phyloP scores from a whole-genome alignment of 2,888 invertebrate genomes.

The Dermolepida albohirtum region DNA sequence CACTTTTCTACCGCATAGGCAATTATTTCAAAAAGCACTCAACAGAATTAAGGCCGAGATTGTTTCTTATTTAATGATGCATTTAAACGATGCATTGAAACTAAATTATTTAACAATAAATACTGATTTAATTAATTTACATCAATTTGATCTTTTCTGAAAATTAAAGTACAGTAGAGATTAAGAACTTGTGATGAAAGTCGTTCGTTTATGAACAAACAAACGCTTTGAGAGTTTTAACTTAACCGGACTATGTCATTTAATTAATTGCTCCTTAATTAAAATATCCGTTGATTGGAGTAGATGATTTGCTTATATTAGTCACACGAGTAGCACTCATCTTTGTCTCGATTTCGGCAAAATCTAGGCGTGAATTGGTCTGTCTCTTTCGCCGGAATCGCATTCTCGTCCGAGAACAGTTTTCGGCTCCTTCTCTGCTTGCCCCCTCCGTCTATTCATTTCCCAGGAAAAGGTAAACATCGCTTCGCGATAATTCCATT shows the following conservation, averaged over 20 bases:
- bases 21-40: no score
- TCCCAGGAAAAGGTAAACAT: constrained; percentile 59
- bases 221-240: constrained; percentile 8
- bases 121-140: no score
- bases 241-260: constrained; percentile 57
- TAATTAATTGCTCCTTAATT: constrained; percentile 62
- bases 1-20: no score
- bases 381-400: constrained; percentile 29
- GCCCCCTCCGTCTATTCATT: constrained; percentile 45
- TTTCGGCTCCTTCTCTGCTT: constrained; percentile 38
- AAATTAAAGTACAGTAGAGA: no score
- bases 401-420: constrained; percentile 27
- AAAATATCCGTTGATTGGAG: constrained; percentile 61
- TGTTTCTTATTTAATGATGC: no score
- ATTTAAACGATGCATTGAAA: no score
- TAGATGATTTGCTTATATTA: constrained; percentile 59
- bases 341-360: constrained; percentile 18
- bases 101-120: no score
- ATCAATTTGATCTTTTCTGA: no score
- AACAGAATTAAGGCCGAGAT: no score
- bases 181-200: no score
- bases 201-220: constrained; percentile 25
- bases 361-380: constrained; percentile 1
- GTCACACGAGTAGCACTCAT: constrained; percentile 48
- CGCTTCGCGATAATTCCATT: constrained; percentile 63